These are phyloP conservation scores for Anarsia innoxiella DNA, from an alignment of 2,888 invertebrate genomes.

Conservation along the genomic window DNA sequence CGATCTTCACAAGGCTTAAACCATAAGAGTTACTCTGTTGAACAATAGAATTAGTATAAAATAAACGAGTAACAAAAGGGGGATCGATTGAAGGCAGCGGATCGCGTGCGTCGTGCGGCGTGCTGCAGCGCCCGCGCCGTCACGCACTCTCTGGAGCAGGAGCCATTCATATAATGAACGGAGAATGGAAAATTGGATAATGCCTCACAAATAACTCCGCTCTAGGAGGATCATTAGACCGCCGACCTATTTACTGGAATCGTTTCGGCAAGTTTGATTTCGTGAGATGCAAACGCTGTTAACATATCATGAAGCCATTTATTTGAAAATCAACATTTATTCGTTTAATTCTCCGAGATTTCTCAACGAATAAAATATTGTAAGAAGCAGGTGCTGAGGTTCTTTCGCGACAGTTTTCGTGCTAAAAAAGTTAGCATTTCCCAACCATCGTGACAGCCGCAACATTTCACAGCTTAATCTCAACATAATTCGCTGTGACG, in stretches of 20 bases:
- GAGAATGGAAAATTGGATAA: constrained; percentile 60
- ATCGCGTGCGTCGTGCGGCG: constrained; percentile 59
- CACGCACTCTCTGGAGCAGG: constrained; percentile 34
- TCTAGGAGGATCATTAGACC: constrained; percentile 28
- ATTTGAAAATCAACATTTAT: no score
- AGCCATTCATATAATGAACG: constrained; percentile 43
- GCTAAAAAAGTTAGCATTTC: constrained; percentile 33
- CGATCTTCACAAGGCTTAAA: constrained; percentile 11
- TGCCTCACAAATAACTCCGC: constrained; percentile 41
- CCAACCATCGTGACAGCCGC: constrained; percentile 48
- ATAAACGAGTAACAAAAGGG: constrained; percentile 5
- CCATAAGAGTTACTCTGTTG: constrained; percentile 15
- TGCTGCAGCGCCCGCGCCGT: constrained; percentile 25
- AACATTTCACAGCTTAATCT: constrained; percentile 44
- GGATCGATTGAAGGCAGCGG: constrained; percentile 7
- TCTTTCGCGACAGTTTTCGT: constrained; percentile 32
- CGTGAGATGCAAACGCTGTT: constrained; percentile 6
- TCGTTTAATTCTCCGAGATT: no score
- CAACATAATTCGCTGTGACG: constrained; percentile 35
- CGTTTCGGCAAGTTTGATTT: constrained; percentile 14
- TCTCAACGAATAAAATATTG: neutral
- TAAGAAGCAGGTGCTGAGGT: neutral
- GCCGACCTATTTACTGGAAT: constrained; percentile 37
- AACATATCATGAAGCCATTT: neutral
- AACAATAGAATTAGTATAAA: constrained; percentile 27